A percentile compares a stretch with the other conserved stretches of the same genome.
These are phyloP conservation scores for Drosophila obscura DNA, from an alignment of 1,140 invertebrate species.

Conservation along the genomic window DNA sequence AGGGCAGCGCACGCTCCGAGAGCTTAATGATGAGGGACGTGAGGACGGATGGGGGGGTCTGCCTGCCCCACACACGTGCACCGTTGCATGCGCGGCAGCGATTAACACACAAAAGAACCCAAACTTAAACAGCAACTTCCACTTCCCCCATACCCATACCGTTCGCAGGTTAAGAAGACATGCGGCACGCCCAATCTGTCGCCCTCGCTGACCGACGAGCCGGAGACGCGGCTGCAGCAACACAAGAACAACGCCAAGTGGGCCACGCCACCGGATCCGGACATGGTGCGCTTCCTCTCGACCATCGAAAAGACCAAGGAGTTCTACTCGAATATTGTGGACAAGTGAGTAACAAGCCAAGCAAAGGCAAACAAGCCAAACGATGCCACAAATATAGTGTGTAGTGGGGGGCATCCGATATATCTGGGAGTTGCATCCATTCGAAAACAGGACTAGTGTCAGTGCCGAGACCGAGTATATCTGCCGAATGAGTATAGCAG, in stretches of 20 bases:
- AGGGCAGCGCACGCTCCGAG: constrained; percentile 25
- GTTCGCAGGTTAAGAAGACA: constrained; percentile 77
- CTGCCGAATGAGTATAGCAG: no score
- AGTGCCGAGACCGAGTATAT: no score
- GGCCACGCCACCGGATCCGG: constrained; percentile 72
- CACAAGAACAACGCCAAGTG: constrained; percentile 65
- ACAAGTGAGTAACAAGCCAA: constrained; percentile 74
- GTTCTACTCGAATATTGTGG: constrained; percentile 80
- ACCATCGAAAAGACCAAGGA: constrained; percentile 83
- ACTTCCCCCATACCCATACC: not conserved
- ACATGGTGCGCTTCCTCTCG: constrained; percentile 71
- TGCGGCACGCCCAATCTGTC: constrained; percentile 78
- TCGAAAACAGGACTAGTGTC: no score
- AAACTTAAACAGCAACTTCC: not conserved
- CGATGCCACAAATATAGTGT: no score
- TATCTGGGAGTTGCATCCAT: no score
- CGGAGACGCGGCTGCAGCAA: constrained; percentile 39
- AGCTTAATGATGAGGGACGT: constrained; percentile 11
- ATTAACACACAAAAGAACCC: constrained; percentile 40
- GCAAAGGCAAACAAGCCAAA: not conserved
- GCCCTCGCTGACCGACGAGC: constrained; percentile 50
- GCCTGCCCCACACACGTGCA: constrained; percentile 40
- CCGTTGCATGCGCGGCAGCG: constrained; percentile 52
- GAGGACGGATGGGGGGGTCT: not conserved
- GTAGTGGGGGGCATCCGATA: no score